Evolutionary conservation across 2,797 vertebrate species (phyloP), one percentile per base, ranked within the genome.

Genomic region (Thripadectes ignobilis): DNA sequence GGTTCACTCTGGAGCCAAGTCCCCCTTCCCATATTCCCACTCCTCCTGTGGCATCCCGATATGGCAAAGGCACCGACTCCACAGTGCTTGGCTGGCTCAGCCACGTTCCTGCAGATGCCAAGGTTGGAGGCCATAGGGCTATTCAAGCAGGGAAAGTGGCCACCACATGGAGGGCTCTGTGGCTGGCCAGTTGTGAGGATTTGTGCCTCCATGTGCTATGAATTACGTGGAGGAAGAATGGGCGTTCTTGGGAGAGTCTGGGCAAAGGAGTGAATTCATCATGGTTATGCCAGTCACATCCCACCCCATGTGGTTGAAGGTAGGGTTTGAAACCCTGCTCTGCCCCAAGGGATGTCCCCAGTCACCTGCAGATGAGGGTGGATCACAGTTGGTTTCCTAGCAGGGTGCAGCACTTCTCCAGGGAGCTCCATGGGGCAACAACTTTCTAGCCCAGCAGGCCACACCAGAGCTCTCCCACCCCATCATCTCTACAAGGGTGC

Each of bases 51-150:
- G 20, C 41, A n/a, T 55, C 1, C 27, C 0, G 8, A 23, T 43
- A 20, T 45, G 79, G 49, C 34, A 83, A 71, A 80, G 16, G 6
- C 69, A n/a, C 12, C 0, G 2, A 12, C 32, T 49, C 22, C 7
- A 1, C 0, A 0, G 9, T 1, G 7, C 8, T 51, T 52, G 80
- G 7, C 30, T 46, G 79, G 6, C 26, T 46, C 27, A 7, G 34
- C 41, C 59, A 45, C 14, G 6, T 19, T 76, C 43, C 71, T 66
- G 59, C 30, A 73, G 38, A 45, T 1, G 1, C 24, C 29, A 24
- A 45, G 8, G 20, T 2, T 72, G 76, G 41, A 72, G 23, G 29
- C 46, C 81, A 10, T 0, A 1, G 59, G 39, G 46, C 15, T 0
- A 0, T 46, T 86, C 9, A 43, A 55, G 77, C 16, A 72, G 52